A percentile compares a stretch with the other conserved stretches of the same genome.
Conservation (phyloP, 2,113 vertebrate species). For the Microcebus jonahi region DNA sequence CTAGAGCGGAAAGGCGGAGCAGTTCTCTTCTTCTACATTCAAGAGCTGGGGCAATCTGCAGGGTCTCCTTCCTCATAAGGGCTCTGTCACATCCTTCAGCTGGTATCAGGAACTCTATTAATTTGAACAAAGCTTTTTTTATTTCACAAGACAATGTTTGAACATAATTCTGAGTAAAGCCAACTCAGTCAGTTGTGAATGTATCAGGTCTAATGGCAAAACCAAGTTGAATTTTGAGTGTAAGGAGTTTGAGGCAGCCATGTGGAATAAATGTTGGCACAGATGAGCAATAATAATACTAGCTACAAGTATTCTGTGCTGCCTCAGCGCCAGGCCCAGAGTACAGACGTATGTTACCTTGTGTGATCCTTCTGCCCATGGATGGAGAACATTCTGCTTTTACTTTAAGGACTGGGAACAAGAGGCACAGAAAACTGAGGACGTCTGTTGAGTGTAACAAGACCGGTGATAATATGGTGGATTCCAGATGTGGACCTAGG, state of each 20-base stretch:
- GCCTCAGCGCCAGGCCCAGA: neutral
- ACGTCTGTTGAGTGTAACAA: neutral
- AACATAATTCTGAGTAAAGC: neutral
- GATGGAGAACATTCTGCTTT: neutral
- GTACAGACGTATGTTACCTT: accelerated
- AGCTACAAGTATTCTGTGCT: neutral
- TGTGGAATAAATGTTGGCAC: neutral
- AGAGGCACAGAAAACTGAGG: neutral
- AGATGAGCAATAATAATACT: neutral
- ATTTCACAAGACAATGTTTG: neutral
- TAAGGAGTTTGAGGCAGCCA: neutral
- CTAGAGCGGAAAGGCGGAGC: neutral
- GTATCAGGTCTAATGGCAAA: neutral
- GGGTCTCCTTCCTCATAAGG: neutral
- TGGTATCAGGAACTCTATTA: neutral
- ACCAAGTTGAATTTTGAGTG: neutral
- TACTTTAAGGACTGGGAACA: neutral
- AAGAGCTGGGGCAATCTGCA: neutral
- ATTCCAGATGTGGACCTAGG: neutral
- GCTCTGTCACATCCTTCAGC: neutral
- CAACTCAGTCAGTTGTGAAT: neutral
- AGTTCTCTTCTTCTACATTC: neutral
- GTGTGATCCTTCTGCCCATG: neutral
- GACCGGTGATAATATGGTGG: too few species aligned
- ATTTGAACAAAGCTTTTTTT: neutral